Base-by-base conservation (phyloP, 2,797 vertebrate species). In the Pelochelys cantorii region DNA sequence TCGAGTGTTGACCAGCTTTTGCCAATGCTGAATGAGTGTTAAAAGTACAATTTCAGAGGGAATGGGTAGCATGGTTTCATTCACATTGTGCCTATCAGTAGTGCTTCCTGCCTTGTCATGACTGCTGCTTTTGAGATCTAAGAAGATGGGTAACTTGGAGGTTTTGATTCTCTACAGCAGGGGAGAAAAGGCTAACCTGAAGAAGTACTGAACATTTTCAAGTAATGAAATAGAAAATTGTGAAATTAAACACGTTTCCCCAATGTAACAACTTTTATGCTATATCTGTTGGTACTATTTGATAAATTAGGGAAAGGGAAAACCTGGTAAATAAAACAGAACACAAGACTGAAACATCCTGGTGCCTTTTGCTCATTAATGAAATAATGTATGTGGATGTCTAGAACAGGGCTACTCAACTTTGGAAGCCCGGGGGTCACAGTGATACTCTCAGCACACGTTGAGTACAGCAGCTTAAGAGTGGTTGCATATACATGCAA, bases 81-180 rank as follows among this genome's bases (percentile, higher is more conserved):
- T 94, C 60, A 52, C 79, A 48, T 62, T 89, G 60, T 91, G 71
- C 48, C 56, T 5, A 31, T 37, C 59, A 90, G 88, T 87, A 87
- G 68, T 85, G 82, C 92, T 96, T 95, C 90, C 91, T 96, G 87
- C 42, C 88, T 68, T 95, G 93, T 95, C 93, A 93, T 37, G 90
- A 94, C 85, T 17, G 83, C 91, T 95, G 52, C 77, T 96, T 95
- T 93, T 86, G 80, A 91, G 83, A 96, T 97, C 84, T 84, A 94
- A 91, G 52, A 87, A 83, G 93, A 95, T 83, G 34, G 8, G 68
- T 53, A 92, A 84, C 79, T 95, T 96, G 77, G 95, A 97, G 90
- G 95, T 92, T 96, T 96, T 95, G 93, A 95, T 97, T 96, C 71
- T 83, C 88, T 95, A 90, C 91, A 92, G 96, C 95, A 85, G 94